phyloP scores from a whole-genome alignment of 2,888 invertebrate species.

The Habrosyne pyritoides region DNA sequence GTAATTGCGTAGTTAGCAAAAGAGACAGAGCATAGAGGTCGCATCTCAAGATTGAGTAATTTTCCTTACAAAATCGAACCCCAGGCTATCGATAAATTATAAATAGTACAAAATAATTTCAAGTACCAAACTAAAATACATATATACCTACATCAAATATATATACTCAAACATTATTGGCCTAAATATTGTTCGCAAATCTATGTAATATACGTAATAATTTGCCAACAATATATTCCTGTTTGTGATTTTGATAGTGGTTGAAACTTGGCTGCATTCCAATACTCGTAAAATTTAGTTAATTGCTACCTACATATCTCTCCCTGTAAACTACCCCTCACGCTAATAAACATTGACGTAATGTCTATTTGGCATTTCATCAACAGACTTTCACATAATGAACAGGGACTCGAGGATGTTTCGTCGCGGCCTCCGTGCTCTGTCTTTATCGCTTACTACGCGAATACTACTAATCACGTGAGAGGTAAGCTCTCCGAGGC shows the following conservation, averaged over 20 bases:
- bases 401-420: no score
- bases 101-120: no score
- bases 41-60: no score
- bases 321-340: not conserved
- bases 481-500: no score
- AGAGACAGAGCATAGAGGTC: no score
- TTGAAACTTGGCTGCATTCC: constrained; percentile 29
- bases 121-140: no score
- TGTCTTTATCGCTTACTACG: no score
- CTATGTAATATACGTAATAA: constrained; percentile 9
- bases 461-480: no score
- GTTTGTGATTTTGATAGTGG: constrained; percentile 16
- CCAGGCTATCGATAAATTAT: no score
- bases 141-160: not conserved
- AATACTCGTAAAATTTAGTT: constrained; percentile 30
- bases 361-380: not conserved
- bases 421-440: no score
- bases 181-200: not conserved
- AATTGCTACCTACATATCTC: constrained; percentile 12
- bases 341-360: not conserved
- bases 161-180: not conserved
- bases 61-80: no score
- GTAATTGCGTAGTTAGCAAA: no score
- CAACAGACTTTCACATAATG: not conserved
- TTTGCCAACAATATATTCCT: constrained; percentile 20